Evolutionary conservation across 2,888 invertebrate species (phyloP).

Genomic region (Agrotis exclamationis): DNA sequence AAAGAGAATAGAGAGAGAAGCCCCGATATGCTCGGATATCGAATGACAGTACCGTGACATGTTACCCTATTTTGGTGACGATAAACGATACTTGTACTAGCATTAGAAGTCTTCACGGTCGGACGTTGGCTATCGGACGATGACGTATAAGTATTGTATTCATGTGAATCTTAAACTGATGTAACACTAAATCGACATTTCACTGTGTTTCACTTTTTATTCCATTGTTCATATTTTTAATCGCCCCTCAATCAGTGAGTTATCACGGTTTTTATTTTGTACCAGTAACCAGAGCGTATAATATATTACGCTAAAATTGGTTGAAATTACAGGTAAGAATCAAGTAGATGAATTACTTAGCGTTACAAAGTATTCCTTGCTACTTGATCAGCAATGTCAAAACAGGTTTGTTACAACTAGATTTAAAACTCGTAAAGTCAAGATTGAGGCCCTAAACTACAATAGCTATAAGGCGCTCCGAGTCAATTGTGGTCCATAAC

Average conservation of each 20-base stretch:
- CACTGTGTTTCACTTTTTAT: conserved; percentile 36
- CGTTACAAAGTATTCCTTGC: conserved; percentile 11
- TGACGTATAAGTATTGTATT: conserved; percentile 46
- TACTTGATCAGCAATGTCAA: conserved; percentile 43
- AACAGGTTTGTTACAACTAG: conserved; percentile 57
- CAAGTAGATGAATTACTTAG: not conserved
- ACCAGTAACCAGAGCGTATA: not conserved
- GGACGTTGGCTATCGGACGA: conserved; percentile 28
- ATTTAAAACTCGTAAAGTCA: conserved; percentile 60
- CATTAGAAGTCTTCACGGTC: conserved; percentile 50
- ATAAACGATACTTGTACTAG: conserved; percentile 52
- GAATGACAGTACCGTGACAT: conserved; percentile 68
- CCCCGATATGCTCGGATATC: conserved; percentile 72
- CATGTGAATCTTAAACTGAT: conserved; percentile 33
- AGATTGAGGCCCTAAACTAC: conserved; percentile 60
- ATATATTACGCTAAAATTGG: not conserved
- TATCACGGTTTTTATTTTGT: conserved; percentile 28
- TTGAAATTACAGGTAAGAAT: not conserved
- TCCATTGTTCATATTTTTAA: conserved; percentile 54
- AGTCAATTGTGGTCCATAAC: conserved; percentile 67
- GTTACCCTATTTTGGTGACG: conserved; percentile 65
- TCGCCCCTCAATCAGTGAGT: conserved; percentile 39
- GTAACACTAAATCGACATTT: conserved; percentile 43
- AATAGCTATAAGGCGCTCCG: conserved; percentile 58
- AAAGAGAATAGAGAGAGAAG: conserved; percentile 64